Conservation (phyloP, 2,888 invertebrate species). For the Amaurobius ferox region DNA sequence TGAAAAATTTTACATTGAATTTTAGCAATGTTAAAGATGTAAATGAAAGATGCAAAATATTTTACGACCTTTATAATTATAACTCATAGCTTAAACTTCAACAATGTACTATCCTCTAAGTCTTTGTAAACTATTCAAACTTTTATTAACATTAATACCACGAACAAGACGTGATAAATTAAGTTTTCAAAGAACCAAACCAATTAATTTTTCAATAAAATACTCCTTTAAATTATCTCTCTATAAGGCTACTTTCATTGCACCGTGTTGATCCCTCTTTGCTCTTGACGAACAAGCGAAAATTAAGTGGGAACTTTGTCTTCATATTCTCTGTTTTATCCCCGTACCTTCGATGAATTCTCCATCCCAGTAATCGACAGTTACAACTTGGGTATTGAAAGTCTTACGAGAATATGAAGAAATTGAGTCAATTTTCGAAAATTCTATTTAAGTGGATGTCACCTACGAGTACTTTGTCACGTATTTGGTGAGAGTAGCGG, state of each 20-base stretch:
- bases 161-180: conserved; percentile 5
- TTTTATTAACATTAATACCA: not conserved
- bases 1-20: too few relatives aligned
- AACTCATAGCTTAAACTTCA: too few relatives aligned
- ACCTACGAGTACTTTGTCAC: conserved; percentile 5
- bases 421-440: conserved; percentile 14
- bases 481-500: not conserved
- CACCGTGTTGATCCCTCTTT: conserved; percentile 14
- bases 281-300: conserved; percentile 1
- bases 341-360: not conserved
- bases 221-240: not conserved
- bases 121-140: conserved; percentile 3
- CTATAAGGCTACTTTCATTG: conserved; percentile 1
- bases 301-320: conserved; percentile 13
- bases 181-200: conserved; percentile 9
- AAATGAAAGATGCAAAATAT: too few relatives aligned
- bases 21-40: too few relatives aligned
- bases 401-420: not conserved
- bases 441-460: conserved; percentile 9
- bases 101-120: not conserved
- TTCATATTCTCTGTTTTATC: conserved; percentile 2
- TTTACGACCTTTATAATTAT: too few relatives aligned
- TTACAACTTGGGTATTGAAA: conserved; percentile 4
- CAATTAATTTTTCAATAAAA: conserved; percentile 6
- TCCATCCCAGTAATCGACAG: conserved; percentile 9